Conservation (phyloP, 2,888 invertebrate species). For the Aphelenchoides bicaudatus region DNA sequence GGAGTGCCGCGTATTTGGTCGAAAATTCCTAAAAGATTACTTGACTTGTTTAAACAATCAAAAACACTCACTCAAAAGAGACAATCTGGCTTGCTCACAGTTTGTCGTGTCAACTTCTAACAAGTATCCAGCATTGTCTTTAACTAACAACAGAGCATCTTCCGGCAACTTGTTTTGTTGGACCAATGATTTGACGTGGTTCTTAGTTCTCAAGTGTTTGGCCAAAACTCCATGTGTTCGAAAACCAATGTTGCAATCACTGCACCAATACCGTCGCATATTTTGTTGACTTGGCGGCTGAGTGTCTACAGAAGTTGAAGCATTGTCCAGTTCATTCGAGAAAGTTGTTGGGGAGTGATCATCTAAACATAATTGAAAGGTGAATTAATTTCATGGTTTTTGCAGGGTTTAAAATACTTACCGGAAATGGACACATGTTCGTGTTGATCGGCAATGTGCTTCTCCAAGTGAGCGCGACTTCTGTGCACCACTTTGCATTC, state of each 20-base stretch:
- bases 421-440: too few relatives aligned
- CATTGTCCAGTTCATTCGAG: not conserved
- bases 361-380: too few relatives aligned
- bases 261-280: conserved; percentile 91
- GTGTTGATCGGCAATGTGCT: too few relatives aligned
- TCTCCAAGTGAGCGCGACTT: conserved; percentile 53
- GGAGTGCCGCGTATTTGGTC: not conserved
- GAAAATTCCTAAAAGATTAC: not conserved
- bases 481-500: conserved; percentile 59
- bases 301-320: not conserved
- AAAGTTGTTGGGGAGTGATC: too few relatives aligned
- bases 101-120: conserved; percentile 93
- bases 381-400: too few relatives aligned
- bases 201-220: conserved; percentile 77
- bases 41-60: not conserved
- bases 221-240: conserved; percentile 89
- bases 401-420: too few relatives aligned
- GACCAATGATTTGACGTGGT: conserved; percentile 62
- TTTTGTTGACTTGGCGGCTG: conserved; percentile 66
- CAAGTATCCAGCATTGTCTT: conserved; percentile 72
- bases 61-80: conserved; percentile 31
- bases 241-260: conserved; percentile 91
- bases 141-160: conserved; percentile 85
- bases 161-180: conserved; percentile 83
- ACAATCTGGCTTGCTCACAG: conserved; percentile 77